phyloP scores from a whole-genome alignment of 2,797 vertebrate species.

The Vespertilio murinus region DNA sequence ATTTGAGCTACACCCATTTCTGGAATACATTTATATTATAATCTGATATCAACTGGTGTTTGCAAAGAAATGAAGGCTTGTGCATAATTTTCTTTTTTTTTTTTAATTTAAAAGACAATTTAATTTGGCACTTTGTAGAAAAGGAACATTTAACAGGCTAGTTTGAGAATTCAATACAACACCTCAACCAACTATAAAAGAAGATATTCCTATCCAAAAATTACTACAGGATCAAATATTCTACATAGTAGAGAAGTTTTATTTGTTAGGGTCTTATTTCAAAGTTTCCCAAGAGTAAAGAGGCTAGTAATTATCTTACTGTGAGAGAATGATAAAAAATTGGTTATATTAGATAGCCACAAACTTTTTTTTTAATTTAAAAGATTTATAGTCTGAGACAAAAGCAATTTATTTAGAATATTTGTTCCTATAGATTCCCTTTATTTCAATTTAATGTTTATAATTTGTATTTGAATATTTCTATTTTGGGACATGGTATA shows the following conservation, averaged over 20 bases:
- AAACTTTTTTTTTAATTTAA: not conserved
- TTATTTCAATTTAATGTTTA: conserved; percentile 45
- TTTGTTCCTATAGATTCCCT: not conserved
- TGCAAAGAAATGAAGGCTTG: conserved; percentile 34
- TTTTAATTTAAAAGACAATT: conserved; percentile 51
- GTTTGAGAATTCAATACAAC: not conserved
- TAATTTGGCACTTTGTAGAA: conserved; percentile 44
- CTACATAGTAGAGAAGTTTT: conserved; percentile 40
- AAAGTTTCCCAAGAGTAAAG: conserved; percentile 25
- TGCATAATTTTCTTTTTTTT: not conserved
- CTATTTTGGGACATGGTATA: not conserved
- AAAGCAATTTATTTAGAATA: conserved; percentile 32
- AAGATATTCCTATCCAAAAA: conserved; percentile 25
- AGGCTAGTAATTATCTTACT: conserved; percentile 46
- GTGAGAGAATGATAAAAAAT: conserved; percentile 1
- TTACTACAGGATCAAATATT: conserved; percentile 49
- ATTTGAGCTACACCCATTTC: conserved; percentile 8
- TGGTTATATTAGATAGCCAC: not conserved
- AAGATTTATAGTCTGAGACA: not conserved
- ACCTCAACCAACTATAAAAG: conserved; percentile 24
- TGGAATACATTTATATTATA: conserved; percentile 9
- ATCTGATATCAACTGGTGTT: conserved; percentile 43
- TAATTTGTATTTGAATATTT: conserved; percentile 1
- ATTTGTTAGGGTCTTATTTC: conserved; percentile 49
- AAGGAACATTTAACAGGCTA: not conserved